phyloP scores from a whole-genome alignment of 2,888 invertebrate species.

The Ctena decussata region DNA sequence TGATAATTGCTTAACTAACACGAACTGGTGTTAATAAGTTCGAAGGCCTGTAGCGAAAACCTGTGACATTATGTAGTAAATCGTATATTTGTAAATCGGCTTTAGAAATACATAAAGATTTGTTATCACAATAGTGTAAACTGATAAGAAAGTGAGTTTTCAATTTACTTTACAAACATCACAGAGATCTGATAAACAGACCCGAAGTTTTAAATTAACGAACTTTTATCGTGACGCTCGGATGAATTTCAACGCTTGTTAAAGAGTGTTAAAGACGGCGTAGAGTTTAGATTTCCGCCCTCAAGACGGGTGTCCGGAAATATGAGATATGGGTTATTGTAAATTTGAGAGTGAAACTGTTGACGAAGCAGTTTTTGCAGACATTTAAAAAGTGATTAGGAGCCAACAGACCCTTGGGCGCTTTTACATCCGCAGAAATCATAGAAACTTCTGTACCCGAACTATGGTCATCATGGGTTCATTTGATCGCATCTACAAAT shows the following conservation, averaged over 20 bases:
- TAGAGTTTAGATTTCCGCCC: not conserved
- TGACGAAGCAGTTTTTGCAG: constrained; percentile 1
- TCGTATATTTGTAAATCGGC: constrained; percentile 44
- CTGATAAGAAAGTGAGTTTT: constrained; percentile 38
- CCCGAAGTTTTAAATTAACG: not conserved
- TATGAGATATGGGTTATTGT: not conserved
- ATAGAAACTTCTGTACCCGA: too few species aligned
- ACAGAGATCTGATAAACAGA: constrained; percentile 1
- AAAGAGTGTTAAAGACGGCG: not conserved
- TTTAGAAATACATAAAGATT: constrained; percentile 19
- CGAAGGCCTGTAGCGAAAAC: constrained; percentile 51
- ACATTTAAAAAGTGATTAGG: constrained; percentile 1
- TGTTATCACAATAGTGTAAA: constrained; percentile 55
- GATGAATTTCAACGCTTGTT: not conserved
- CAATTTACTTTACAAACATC: constrained; percentile 9
- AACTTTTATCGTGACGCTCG: not conserved
- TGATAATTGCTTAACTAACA: constrained; percentile 58
- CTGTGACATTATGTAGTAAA: constrained; percentile 51
- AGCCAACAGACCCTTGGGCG: not conserved
- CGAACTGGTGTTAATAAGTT: constrained; percentile 54
- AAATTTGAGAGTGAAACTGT: not conserved
- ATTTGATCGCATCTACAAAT: too few species aligned
- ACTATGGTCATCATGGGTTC: too few species aligned
- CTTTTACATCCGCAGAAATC: constrained; percentile 4
- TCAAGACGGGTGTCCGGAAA: not conserved